phyloP scores from a whole-genome alignment of 2,797 vertebrate species.

The Helostoma temminkii region DNA sequence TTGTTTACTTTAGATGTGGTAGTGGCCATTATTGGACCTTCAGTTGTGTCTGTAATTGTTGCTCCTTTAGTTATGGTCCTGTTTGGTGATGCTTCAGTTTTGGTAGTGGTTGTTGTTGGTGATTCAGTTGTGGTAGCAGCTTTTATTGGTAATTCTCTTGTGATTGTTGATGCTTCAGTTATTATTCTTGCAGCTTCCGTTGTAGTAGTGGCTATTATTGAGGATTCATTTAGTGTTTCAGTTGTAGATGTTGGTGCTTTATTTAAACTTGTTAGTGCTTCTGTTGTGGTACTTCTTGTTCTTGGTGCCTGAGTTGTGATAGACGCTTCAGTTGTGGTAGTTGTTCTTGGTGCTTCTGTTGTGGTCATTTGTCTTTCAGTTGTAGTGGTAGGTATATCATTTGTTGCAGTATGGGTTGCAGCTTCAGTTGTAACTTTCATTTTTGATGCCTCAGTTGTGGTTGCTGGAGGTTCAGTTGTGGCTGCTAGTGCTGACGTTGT shows the following conservation, averaged over 20 bases:
- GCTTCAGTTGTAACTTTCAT: neutral
- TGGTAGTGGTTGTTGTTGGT: no score
- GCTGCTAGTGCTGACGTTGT: neutral
- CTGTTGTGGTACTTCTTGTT: neutral
- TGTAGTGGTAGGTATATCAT: neutral
- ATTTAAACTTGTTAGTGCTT: no score
- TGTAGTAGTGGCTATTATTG: slow-evolving; percentile 6
- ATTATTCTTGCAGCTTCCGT: neutral
- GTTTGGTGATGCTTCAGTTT: neutral
- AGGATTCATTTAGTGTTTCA: no score
- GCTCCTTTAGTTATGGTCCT: neutral
- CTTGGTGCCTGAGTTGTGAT: neutral
- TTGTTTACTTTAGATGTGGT: neutral
- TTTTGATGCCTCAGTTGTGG: neutral
- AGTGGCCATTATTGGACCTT: neutral
- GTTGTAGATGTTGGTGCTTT: neutral
- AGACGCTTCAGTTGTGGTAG: neutral
- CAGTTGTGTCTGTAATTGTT: neutral
- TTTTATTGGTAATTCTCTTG: no score
- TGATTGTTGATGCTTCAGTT: neutral
- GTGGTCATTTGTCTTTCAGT: neutral
- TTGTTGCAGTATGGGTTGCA: neutral
- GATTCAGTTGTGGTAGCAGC: neutral
- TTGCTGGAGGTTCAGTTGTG: neutral
- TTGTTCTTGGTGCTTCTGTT: neutral